Conservation (phyloP, 2,888 invertebrate genomes). For the Norana najaformis region DNA sequence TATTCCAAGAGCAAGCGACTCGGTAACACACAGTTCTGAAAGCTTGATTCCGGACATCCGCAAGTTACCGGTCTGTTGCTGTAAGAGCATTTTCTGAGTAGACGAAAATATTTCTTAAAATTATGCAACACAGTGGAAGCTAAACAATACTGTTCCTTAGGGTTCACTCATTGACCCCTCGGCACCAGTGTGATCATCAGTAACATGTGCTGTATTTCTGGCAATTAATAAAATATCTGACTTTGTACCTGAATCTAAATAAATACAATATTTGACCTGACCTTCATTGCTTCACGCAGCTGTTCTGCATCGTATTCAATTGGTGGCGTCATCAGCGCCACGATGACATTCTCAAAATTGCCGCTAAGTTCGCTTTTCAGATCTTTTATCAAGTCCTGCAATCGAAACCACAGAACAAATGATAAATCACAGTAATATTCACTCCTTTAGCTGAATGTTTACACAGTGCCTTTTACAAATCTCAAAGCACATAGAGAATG, state of each 20-base stretch:
- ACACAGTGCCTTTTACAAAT: neutral
- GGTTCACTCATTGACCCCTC: too few relatives aligned
- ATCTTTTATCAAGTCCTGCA: slow-evolving; percentile 59
- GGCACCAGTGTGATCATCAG: too few relatives aligned
- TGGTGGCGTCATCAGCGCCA: slow-evolving; percentile 60
- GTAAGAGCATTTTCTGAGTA: too few relatives aligned
- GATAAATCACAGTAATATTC: neutral
- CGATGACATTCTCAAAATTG: slow-evolving; percentile 58
- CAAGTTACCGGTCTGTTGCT: too few relatives aligned
- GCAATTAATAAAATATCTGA: neutral
- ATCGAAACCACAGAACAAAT: neutral
- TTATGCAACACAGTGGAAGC: too few relatives aligned
- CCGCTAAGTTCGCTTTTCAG: slow-evolving; percentile 63
- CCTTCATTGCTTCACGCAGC: slow-evolving; percentile 58
- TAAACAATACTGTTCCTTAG: too few relatives aligned
- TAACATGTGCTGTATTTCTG: neutral
- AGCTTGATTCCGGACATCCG: too few relatives aligned
- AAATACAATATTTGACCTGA: slow-evolving; percentile 33
- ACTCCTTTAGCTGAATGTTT: neutral
- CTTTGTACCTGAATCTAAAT: neutral
- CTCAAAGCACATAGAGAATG: neutral
- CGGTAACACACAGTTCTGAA: too few relatives aligned
- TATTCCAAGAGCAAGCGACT: too few relatives aligned
- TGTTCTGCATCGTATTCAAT: slow-evolving; percentile 59
- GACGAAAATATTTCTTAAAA: too few relatives aligned